Base-by-base conservation (phyloP, 2,797 vertebrate species). In the Pitangus sulphuratus region DNA sequence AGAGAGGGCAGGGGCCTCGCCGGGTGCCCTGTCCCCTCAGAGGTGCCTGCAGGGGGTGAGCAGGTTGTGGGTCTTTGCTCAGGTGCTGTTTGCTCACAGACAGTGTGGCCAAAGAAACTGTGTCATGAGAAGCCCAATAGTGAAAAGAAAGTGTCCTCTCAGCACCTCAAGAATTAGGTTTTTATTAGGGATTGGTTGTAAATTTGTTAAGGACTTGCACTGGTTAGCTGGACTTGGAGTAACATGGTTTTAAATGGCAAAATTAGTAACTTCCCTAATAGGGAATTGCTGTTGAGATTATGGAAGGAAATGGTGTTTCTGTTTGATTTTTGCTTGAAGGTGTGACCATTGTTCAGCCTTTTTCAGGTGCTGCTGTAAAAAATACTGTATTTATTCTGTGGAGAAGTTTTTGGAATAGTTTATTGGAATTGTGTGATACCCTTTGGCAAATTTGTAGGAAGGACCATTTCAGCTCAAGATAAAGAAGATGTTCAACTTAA, bases 1-100 rank as follows among this genome's bases (percentile, higher is more conserved):
- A 1, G 30, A 25, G 37, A 14, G 25, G 44, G 3, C 8, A 3
- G 2, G 8, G 58, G 26, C 1, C 18, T 26, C 37, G 6, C 21
- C 0, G 2, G 19, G 1, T 18, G 1, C 2, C 7, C 5, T 5
- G 24, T 25, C 13, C 35, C 7, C 25, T 12, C 2, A 1, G 53
- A 26, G 74, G 18, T 4, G 11, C 33, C n/a, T 0, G 11, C 1
- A 4, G 35, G 57, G 50, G 3, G 11, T 20, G 18, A n/a, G 37
- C 0, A 1, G 13, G 30, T 17, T 57, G 17, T 12, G 47, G 19
- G 17, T 4, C 12, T 71, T 68, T 6, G 0, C 20, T 25, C 4
- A 0, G 3, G 28, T 26, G 28, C 31, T 3, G 1, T 19, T 18
- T 12, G 14, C 42, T 35, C n/a, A 3, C 25, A 40, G 7, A 22